phyloP scores from a whole-genome alignment of 1,140 invertebrate genomes.

The Conus ventricosus region DNA sequence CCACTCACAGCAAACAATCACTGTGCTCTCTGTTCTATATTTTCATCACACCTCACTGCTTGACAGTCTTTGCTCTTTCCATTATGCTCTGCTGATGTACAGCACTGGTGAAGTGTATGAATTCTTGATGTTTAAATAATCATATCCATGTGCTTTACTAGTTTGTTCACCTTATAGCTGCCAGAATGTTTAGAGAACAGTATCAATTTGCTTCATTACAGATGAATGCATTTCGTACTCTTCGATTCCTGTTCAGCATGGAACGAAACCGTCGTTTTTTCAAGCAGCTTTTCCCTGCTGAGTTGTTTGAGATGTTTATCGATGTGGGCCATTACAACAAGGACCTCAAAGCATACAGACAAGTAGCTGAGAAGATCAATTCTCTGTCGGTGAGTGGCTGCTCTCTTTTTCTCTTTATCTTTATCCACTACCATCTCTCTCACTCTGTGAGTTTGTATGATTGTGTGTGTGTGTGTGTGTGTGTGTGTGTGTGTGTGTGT shows the following conservation, averaged over 20 bases:
- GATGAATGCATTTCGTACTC: slow-evolving; percentile 74
- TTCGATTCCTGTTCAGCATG: slow-evolving; percentile 75
- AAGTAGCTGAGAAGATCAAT: slow-evolving; percentile 71
- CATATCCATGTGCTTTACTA: no score
- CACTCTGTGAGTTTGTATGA: background rate
- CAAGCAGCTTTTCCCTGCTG: slow-evolving; percentile 72
- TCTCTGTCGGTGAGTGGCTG: slow-evolving; percentile 64
- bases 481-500: no score
- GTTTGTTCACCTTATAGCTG: no score
- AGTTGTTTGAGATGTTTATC: slow-evolving; percentile 74
- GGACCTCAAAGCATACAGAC: slow-evolving; percentile 70
- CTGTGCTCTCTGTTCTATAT: no score
- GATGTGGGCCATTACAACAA: slow-evolving; percentile 75
- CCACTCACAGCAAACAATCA: no score
- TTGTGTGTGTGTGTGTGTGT: no score
- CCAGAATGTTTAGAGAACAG: background rate
- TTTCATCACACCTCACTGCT: no score
- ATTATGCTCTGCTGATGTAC: no score
- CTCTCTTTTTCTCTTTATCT: background rate
- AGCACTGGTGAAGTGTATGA: no score
- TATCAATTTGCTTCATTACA: slow-evolving; percentile 54
- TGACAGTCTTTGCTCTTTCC: no score
- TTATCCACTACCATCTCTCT: background rate
- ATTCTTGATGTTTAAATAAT: no score
- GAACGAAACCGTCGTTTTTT: slow-evolving; percentile 74